Conservation (phyloP, 2,113 vertebrate species). For the Chloropsis cyanopogon region DNA sequence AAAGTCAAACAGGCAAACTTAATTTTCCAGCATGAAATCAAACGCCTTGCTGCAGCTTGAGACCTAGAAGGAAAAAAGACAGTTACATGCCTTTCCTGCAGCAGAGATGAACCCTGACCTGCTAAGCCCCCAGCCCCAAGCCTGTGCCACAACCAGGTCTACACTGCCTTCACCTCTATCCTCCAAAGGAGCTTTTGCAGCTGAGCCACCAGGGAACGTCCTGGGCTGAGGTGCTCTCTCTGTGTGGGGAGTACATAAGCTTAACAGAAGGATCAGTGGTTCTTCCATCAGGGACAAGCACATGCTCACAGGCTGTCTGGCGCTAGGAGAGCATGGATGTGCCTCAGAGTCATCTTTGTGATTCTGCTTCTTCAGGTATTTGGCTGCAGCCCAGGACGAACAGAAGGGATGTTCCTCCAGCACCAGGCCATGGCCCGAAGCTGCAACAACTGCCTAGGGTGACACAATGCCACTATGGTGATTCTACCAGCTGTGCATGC, state of each 20-base stretch:
- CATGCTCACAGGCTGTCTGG: fast-evolving
- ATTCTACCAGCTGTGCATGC: neutral
- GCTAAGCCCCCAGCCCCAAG: neutral
- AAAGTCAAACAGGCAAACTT: neutral
- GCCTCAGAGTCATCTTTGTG: neutral
- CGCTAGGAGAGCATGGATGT: neutral
- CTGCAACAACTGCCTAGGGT: neutral
- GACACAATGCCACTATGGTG: neutral
- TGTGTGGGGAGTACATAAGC: fast-evolving
- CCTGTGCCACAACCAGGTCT: neutral
- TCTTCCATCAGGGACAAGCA: neutral
- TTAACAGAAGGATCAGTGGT: neutral
- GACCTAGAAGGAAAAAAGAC: neutral
- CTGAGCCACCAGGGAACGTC: neutral
- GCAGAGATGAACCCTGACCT: neutral
- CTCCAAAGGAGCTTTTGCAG: neutral
- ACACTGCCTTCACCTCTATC: neutral
- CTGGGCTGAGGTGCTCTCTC: neutral
- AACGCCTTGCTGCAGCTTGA: neutral
- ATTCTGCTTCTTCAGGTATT: neutral
- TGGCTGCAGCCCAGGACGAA: neutral
- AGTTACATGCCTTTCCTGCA: neutral
- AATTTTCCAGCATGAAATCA: neutral
- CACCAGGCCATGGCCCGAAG: fast-evolving
- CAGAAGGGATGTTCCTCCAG: neutral